Percentiles rank a stretch among this genome's conserved stretches.
These are phyloP conservation scores for Hemiprocne comata DNA, from an alignment of 2,113 vertebrate species.

Conservation along the genomic window DNA sequence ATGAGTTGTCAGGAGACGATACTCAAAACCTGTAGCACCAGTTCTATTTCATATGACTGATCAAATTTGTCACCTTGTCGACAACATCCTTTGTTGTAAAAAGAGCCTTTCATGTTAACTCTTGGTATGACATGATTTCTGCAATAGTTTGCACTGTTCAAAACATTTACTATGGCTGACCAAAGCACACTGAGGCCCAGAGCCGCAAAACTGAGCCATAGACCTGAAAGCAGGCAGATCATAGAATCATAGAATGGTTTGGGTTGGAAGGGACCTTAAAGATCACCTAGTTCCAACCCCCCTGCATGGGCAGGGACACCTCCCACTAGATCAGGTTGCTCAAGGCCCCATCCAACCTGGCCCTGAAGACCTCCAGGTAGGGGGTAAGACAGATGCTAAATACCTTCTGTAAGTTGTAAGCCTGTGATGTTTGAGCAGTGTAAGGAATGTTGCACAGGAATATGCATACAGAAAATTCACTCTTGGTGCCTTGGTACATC, in stretches of 20 bases:
- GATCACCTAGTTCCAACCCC: no score
- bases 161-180: background rate
- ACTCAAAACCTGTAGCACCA: slow-evolving; percentile 1
- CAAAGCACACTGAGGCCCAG: background rate
- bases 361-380: no score
- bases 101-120: background rate
- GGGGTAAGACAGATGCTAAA: background rate
- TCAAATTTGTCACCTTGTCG: background rate
- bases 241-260: no score
- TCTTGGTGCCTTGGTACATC: background rate
- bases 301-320: no score
- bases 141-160: background rate
- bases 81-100: background rate
- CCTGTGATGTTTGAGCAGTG: background rate
- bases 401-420: background rate
- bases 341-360: no score
- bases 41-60: background rate
- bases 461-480: background rate
- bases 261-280: no score
- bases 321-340: no score
- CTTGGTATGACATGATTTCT: background rate
- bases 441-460: background rate
- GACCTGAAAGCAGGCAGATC: background rate
- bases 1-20: background rate
- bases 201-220: background rate